Conservation (phyloP, 2,888 invertebrate species). For the Alviniconcha strummeri region DNA sequence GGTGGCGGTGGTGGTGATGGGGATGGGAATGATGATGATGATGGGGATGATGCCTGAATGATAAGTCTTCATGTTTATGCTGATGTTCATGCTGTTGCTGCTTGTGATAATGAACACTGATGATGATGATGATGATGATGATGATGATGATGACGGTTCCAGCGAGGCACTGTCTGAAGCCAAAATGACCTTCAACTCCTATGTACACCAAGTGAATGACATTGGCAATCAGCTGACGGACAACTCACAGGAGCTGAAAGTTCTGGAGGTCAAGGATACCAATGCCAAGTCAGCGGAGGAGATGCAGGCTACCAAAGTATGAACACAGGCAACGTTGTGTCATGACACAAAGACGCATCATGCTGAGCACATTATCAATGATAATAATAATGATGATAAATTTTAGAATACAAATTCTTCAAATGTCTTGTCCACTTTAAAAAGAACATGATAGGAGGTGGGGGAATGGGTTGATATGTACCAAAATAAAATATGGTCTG, state of each 20-base stretch:
- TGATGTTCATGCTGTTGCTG: too few species aligned
- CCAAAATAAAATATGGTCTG: too few species aligned
- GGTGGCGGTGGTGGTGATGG: not conserved
- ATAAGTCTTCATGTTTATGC: too few species aligned
- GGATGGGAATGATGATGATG: not conserved
- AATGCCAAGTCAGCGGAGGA: conserved; percentile 66
- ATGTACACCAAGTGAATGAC: conserved; percentile 64
- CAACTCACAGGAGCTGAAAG: conserved; percentile 66
- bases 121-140: not conserved
- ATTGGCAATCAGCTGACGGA: conserved; percentile 60
- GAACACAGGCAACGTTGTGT: too few species aligned
- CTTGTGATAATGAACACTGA: not conserved
- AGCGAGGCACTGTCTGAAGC: conserved; percentile 68
- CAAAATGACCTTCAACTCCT: conserved; percentile 66
- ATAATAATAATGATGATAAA: too few species aligned
- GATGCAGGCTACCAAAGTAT: conserved; percentile 62
- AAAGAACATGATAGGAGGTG: too few species aligned
- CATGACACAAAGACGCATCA: too few species aligned
- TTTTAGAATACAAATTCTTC: too few species aligned
- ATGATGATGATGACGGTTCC: conserved; percentile 31
- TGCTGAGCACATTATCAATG: too few species aligned
- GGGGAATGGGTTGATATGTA: too few species aligned
- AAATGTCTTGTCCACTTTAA: too few species aligned
- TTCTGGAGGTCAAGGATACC: conserved; percentile 65
- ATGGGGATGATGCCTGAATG: not conserved